phyloP scores from a whole-genome alignment of 2,113 vertebrate species.

The Castor canadensis region DNA sequence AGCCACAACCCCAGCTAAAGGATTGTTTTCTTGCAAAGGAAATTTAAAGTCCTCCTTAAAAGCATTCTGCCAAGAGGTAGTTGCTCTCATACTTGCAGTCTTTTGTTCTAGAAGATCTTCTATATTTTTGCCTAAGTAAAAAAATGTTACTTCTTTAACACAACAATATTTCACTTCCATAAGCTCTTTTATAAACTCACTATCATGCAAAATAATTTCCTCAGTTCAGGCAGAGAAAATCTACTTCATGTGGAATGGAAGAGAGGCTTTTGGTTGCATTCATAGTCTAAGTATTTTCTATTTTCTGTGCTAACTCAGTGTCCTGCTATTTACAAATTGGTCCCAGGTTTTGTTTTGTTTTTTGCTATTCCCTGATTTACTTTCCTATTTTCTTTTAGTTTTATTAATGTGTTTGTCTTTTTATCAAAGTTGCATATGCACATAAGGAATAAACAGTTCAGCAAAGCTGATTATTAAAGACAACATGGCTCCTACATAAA shows the following conservation, averaged over 20 bases:
- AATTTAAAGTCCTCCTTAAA: not conserved
- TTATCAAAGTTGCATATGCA: constrained; percentile 3
- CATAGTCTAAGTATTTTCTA: constrained; percentile 3
- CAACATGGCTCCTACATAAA: not conserved
- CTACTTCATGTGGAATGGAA: not conserved
- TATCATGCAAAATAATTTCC: constrained; percentile 14
- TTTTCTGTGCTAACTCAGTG: constrained; percentile 21
- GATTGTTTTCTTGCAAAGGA: not conserved
- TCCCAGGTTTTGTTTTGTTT: not conserved
- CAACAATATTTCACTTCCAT: not conserved
- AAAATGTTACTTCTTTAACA: constrained; percentile 12
- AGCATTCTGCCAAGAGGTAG: not conserved
- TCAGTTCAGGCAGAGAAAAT: constrained; percentile 24
- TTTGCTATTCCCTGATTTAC: not conserved
- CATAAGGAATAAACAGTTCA: not conserved
- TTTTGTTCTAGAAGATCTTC: not conserved
- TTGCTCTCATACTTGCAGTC: not conserved
- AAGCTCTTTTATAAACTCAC: not conserved
- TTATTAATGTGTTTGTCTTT: constrained; percentile 31
- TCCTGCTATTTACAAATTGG: constrained; percentile 2
- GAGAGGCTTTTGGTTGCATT: not conserved
- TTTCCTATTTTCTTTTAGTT: constrained; percentile 10
- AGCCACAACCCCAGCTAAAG: too few species aligned
- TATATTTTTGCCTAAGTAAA: not conserved
- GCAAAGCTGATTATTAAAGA: constrained; percentile 2